Evolutionary conservation across 1,140 invertebrate species (phyloP).

Genomic region (Anastrepha obliqua): DNA sequence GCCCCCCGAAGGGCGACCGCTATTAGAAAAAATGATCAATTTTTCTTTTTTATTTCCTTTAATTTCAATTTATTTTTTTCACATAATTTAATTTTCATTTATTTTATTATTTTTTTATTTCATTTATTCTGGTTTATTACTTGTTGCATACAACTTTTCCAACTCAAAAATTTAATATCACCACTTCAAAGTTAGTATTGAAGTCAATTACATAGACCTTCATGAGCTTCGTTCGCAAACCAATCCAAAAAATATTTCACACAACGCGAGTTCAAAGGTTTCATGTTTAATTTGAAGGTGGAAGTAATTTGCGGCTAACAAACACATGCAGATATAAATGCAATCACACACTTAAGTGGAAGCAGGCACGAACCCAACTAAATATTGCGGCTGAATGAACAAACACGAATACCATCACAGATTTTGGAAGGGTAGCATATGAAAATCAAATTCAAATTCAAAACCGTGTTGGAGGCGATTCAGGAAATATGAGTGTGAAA

Average conservation of each 20-base stretch:
- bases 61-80: too few species aligned
- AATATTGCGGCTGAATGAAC: neutral
- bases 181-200: neutral
- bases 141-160: too few species aligned
- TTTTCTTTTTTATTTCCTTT: too few species aligned
- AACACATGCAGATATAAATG: neutral
- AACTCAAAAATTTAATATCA: too few species aligned
- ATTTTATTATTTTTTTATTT: too few species aligned
- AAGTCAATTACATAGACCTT: neutral
- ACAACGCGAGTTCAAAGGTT: neutral
- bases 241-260: neutral
- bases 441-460: conserved; percentile 14
- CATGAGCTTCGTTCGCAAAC: neutral
- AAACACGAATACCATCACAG: neutral
- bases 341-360: neutral
- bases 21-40: too few species aligned
- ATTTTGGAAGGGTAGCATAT: neutral
- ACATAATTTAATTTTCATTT: too few species aligned
- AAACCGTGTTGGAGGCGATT: neutral
- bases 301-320: conserved; percentile 37
- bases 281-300: neutral
- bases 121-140: too few species aligned
- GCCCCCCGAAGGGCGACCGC: too few species aligned
- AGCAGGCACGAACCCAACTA: neutral
- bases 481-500: too few species aligned